Percentiles rank a stretch among this genome's conserved stretches.
These are phyloP conservation scores for Eupithecia pulchellata DNA, from an alignment of 2,888 invertebrate species.

Conservation along the genomic window DNA sequence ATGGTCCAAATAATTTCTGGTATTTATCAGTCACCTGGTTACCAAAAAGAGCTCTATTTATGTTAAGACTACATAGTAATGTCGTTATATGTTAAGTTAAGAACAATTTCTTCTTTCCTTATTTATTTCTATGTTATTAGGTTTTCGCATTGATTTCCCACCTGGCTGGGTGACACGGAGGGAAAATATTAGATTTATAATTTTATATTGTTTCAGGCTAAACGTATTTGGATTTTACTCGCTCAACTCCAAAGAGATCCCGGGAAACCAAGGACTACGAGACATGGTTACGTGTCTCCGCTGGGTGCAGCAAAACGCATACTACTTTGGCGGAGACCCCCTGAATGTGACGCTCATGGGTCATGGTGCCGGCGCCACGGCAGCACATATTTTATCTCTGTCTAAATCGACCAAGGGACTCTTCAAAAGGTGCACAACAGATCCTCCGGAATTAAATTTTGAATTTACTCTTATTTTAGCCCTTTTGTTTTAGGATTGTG, in stretches of 20 bases:
- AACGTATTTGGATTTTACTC: constrained; percentile 17
- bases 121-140: neutral
- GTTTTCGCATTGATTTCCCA: neutral
- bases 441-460: neutral
- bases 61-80: neutral
- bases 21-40: neutral
- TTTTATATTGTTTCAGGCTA: constrained; percentile 41
- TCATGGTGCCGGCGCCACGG: constrained; percentile 65
- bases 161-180: no score
- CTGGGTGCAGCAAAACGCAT: constrained; percentile 68
- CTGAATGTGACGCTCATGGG: constrained; percentile 65
- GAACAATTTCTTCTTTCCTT: neutral
- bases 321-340: constrained; percentile 66
- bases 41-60: neutral
- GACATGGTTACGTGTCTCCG: constrained; percentile 63
- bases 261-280: constrained; percentile 70
- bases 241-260: constrained; percentile 60
- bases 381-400: constrained; percentile 61
- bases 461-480: neutral
- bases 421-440: neutral
- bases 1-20: neutral
- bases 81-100: neutral
- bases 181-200: neutral
- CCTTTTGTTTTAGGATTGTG: neutral
- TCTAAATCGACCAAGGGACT: constrained; percentile 51